Evolutionary conservation across 2,888 invertebrate genomes (phyloP).

Genomic region (Oxystoma pomonae): DNA sequence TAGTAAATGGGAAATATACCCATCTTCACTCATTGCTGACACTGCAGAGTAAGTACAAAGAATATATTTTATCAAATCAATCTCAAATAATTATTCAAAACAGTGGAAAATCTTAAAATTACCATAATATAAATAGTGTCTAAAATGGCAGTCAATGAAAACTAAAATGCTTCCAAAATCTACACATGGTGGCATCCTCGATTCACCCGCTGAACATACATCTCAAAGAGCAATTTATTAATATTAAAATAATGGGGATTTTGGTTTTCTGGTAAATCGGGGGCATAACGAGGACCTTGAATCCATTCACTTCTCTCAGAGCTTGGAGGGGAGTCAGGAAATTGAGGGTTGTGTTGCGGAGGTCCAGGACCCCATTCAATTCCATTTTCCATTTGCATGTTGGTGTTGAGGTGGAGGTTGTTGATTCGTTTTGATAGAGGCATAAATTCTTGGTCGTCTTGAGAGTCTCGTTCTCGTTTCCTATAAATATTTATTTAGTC

Average conservation of each 20-base stretch:
- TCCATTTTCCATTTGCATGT: slow-evolving; percentile 40
- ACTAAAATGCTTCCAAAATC: no score
- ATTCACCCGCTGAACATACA: slow-evolving; percentile 76
- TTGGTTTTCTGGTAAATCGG: slow-evolving; percentile 69
- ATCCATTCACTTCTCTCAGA: slow-evolving; percentile 42
- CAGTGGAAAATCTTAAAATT: no score
- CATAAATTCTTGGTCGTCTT: slow-evolving; percentile 74
- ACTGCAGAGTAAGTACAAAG: no score
- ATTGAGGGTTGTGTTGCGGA: slow-evolving; percentile 27
- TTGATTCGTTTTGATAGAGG: slow-evolving; percentile 88
- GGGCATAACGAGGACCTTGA: slow-evolving; percentile 59
- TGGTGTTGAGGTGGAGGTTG: slow-evolving; percentile 76
- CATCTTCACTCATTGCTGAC: no score
- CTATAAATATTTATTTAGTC: no score
- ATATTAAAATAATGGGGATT: slow-evolving; percentile 84
- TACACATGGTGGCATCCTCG: slow-evolving; percentile 46
- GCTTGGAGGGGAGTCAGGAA: slow-evolving; percentile 41
- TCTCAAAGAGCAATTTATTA: slow-evolving; percentile 81
- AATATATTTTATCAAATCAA: no score
- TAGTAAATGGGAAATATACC: no score
- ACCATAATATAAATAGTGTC: no score
- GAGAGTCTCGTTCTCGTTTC: slow-evolving; percentile 66
- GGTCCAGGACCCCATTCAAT: slow-evolving; percentile 35
- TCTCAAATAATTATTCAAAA: no score
- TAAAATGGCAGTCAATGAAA: no score